Evolutionary conservation across 92 coral and sea anemone species (phyloP).

Genomic region (Actinostola sp.): DNA sequence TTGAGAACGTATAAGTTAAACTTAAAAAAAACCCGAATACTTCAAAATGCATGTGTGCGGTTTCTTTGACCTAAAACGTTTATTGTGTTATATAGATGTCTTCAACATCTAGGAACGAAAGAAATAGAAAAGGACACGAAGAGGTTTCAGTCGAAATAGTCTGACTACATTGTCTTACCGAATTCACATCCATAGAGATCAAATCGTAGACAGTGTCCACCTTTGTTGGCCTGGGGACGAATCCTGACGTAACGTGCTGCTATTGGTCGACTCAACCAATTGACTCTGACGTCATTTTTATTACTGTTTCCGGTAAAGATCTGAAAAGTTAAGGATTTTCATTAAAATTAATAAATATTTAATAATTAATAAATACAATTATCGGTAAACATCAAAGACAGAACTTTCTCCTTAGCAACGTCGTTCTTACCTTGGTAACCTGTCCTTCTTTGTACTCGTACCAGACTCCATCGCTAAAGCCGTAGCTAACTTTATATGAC

Average conservation of each 20-base stretch:
- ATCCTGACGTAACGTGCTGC: slow-evolving; percentile 58
- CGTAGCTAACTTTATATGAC: slow-evolving; percentile 21
- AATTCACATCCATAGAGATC: slow-evolving; percentile 56
- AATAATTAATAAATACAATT: no score
- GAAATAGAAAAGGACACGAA: not conserved
- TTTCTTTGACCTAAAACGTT: no score
- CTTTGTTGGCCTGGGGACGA: slow-evolving; percentile 27
- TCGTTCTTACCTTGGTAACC: slow-evolving; percentile 16
- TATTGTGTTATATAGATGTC: no score
- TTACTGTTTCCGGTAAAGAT: slow-evolving; percentile 34
- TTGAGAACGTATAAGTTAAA: no score
- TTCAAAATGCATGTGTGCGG: no score
- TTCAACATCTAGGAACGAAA: no score
- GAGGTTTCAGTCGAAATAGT: no score
- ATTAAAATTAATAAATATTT: no score
- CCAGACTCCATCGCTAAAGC: slow-evolving; percentile 3
- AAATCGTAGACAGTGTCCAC: slow-evolving; percentile 40
- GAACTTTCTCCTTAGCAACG: not conserved
- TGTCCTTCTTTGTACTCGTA: slow-evolving; percentile 18
- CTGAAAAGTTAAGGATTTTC: not conserved
- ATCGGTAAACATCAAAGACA: no score
- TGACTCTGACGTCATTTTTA: slow-evolving; percentile 28
- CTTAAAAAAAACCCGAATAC: no score
- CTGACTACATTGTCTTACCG: no score
- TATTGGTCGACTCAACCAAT: slow-evolving; percentile 43